phyloP scores from a whole-genome alignment of 2,888 invertebrate genomes.

The Idaea biselata region DNA sequence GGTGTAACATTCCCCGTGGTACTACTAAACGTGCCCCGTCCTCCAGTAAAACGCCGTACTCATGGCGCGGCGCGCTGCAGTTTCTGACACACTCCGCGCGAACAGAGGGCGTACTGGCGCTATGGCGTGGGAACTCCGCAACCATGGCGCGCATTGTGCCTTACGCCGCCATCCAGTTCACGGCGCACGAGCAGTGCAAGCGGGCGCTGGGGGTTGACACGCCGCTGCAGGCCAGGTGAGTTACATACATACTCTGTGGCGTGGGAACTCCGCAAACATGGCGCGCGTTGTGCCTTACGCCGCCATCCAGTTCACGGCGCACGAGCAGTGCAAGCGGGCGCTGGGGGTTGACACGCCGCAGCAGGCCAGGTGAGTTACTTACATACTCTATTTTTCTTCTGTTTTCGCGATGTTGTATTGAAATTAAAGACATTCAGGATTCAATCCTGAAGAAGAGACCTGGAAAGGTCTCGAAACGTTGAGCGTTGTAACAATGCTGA shows the following conservation, averaged over 20 bases:
- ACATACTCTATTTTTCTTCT: no score
- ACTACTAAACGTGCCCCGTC: not conserved
- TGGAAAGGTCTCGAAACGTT: no score
- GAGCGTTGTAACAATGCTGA: no score
- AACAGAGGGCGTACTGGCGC: constrained; percentile 88
- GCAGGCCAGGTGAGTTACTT: constrained; percentile 55
- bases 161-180: constrained; percentile 98
- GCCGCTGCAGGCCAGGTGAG: constrained; percentile 55
- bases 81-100: constrained; percentile 86
- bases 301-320: constrained; percentile 97
- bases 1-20: no score
- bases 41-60: constrained; percentile 84
- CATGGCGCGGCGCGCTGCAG: constrained; percentile 84
- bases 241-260: constrained; percentile 52
- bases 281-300: constrained; percentile 98
- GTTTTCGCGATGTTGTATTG: no score
- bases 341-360: constrained; percentile 84
- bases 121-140: constrained; percentile 99
- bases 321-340: constrained; percentile 96
- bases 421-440: no score
- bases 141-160: constrained; percentile 98
- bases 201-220: constrained; percentile 87
- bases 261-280: constrained; percentile 99
- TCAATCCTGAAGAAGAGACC: no score
- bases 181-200: constrained; percentile 99